These are phyloP conservation scores for Halcyon badia DNA, from an alignment of 2,797 vertebrate species.

Conservation along the genomic window DNA sequence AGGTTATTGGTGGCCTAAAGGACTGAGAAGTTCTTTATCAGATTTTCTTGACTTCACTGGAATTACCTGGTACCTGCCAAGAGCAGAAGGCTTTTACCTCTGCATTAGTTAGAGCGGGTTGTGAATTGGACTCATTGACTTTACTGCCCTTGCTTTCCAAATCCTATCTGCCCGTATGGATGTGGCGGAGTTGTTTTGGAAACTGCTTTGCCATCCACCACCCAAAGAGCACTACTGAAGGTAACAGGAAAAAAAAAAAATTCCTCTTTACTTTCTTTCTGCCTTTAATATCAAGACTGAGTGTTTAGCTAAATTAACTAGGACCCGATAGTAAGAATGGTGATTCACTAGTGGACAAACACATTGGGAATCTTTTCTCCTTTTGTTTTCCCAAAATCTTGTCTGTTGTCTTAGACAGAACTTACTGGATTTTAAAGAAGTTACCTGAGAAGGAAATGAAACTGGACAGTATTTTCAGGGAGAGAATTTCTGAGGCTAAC, in stretches of 20 bases:
- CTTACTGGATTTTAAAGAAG: background rate
- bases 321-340: background rate
- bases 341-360: background rate
- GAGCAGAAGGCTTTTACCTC: background rate
- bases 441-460: background rate
- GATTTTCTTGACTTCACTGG: background rate
- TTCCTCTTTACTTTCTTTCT: background rate
- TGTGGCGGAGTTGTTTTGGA: background rate
- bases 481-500: background rate
- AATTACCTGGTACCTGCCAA: background rate
- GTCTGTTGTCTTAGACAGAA: background rate
- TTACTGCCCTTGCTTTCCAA: background rate
- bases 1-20: background rate
- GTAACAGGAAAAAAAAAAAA: background rate
- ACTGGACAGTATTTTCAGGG: background rate
- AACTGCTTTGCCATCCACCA: background rate
- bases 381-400: background rate
- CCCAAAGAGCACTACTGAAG: background rate
- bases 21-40: background rate
- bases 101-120: rapidly evolving
- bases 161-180: background rate
- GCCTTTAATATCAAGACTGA: background rate
- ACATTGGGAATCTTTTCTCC: background rate
- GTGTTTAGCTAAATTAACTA: background rate
- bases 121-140: background rate